phyloP scores from a whole-genome alignment of 2,113 vertebrate genomes.

The Pyrgilauda ruficollis region DNA sequence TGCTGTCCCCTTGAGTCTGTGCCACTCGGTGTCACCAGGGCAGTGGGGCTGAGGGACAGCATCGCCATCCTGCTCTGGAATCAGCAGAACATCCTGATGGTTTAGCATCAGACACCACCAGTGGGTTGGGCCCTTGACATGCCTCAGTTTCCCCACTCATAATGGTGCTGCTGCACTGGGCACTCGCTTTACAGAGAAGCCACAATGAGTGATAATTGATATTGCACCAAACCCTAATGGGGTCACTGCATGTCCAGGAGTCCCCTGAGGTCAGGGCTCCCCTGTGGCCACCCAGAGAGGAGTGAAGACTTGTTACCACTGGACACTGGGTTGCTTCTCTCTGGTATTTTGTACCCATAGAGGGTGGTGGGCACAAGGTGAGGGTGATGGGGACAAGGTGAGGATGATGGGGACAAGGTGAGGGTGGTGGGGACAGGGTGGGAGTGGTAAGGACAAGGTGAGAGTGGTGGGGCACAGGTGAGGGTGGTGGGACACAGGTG shows the following conservation, averaged over 20 bases:
- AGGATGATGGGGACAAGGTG: no score
- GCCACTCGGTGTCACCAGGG: background rate
- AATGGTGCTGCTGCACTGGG: background rate
- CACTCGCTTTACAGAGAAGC: background rate
- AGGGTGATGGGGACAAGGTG: rapidly evolving
- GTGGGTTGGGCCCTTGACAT: background rate
- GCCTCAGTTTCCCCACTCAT: background rate
- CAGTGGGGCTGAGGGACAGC: background rate
- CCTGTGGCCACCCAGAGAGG: background rate
- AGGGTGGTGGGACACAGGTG: background rate
- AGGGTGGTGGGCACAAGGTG: background rate
- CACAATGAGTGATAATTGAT: background rate
- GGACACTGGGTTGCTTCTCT: background rate
- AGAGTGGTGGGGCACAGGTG: no score
- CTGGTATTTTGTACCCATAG: rapidly evolving
- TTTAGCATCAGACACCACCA: background rate
- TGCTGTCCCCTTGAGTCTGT: background rate
- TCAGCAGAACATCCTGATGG: rapidly evolving
- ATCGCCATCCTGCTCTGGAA: background rate
- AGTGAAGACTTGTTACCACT: rapidly evolving
- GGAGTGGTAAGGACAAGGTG: no score
- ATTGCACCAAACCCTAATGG: background rate
- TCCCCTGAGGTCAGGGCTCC: background rate
- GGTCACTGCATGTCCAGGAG: background rate
- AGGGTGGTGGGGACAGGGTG: no score